These are phyloP conservation scores for Euphonia xanthogaster DNA, from an alignment of 2,797 vertebrate species.

Conservation along the genomic window DNA sequence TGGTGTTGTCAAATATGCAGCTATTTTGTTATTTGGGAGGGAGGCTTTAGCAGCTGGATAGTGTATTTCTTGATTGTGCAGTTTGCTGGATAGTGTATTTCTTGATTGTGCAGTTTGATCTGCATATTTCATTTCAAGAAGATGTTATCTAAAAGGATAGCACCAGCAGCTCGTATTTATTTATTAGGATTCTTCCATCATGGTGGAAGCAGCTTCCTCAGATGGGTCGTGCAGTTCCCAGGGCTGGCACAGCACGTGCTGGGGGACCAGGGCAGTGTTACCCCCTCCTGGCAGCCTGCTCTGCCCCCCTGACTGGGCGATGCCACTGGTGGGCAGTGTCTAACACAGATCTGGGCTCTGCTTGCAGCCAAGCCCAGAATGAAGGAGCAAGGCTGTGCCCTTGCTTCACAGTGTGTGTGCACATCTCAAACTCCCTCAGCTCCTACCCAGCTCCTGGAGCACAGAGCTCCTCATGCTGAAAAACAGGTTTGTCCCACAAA, in stretches of 20 bases:
- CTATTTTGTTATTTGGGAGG: constrained; percentile 51
- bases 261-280: accelerated
- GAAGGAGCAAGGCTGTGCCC: accelerated
- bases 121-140: background rate
- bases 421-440: background rate
- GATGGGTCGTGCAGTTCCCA: background rate
- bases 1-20: constrained; percentile 54
- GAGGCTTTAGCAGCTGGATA: constrained; percentile 17
- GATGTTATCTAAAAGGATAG: background rate
- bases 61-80: background rate
- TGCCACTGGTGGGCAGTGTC: accelerated
- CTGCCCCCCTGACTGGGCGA: accelerated
- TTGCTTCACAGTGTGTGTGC: accelerated
- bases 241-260: accelerated
- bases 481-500: background rate
- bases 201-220: background rate
- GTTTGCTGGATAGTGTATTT: constrained; percentile 26
- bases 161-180: background rate
- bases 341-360: accelerated
- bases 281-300: too few relatives aligned
- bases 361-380: accelerated
- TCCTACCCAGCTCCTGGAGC: background rate
- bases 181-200: background rate
- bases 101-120: background rate
- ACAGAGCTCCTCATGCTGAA: background rate